These are phyloP conservation scores for Agapornis roseicollis DNA, from an alignment of 2,113 vertebrate species.

Conservation along the genomic window DNA sequence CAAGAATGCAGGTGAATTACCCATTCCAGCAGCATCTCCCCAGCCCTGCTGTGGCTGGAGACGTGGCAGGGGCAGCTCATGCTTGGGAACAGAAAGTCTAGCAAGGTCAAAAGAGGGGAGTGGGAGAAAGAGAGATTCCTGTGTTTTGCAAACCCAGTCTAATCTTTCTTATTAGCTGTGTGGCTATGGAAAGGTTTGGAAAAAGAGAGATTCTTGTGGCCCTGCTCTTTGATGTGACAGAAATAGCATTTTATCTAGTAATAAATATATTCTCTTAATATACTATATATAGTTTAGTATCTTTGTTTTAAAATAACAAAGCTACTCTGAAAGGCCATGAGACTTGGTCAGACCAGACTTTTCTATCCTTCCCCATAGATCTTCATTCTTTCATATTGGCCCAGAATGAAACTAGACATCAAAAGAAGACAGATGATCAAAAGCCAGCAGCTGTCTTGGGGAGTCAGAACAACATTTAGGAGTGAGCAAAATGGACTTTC, in stretches of 20 bases:
- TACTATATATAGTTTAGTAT: not conserved
- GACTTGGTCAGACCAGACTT: not conserved
- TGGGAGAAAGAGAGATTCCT: not conserved
- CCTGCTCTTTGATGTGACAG: not conserved
- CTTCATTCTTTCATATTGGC: not conserved
- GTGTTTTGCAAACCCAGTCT: not conserved
- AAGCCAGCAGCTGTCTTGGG: not conserved
- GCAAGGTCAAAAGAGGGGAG: not conserved
- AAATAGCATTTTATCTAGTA: not conserved
- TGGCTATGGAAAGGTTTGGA: not conserved
- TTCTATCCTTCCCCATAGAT: not conserved
- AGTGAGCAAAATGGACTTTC: not conserved
- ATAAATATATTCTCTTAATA: not conserved
- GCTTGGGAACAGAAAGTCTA: not conserved
- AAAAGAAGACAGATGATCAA: not conserved
- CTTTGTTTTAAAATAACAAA: not conserved
- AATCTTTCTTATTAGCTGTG: not conserved
- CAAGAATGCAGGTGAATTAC: fast-evolving
- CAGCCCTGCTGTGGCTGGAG: not conserved
- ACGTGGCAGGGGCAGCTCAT: not conserved
- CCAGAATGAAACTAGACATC: not conserved
- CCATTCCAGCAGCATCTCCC: not conserved
- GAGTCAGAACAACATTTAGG: not conserved
- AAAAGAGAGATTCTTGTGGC: not conserved
- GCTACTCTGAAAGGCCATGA: not conserved